phyloP scores from a whole-genome alignment of 2,113 vertebrate species.

The Garra rufa region DNA sequence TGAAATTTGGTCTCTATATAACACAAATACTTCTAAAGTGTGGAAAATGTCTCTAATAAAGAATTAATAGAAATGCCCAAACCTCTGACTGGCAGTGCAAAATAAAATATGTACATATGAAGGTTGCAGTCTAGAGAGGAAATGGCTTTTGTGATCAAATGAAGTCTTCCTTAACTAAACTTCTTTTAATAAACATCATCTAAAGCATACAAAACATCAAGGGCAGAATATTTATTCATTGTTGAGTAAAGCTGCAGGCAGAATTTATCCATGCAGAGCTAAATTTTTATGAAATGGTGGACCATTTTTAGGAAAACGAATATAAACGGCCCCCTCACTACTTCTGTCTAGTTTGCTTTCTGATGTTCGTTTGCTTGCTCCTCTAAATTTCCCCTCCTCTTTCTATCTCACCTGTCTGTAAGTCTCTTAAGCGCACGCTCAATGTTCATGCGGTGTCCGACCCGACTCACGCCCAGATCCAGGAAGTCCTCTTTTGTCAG shows the following conservation, averaged over 20 bases:
- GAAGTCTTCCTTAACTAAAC: conserved; percentile 10
- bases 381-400: conserved; percentile 6
- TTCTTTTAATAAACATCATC: conserved; percentile 17
- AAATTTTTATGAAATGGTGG: conserved; percentile 9
- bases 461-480: conserved; percentile 92
- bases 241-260: conserved; percentile 36
- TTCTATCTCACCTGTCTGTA: conserved; percentile 91
- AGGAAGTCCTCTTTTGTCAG: conserved; percentile 95
- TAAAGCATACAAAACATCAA: conserved; percentile 31
- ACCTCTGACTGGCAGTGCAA: neutral
- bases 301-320: conserved; percentile 22
- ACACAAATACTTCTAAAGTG: too few relatives aligned
- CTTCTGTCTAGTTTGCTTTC: neutral
- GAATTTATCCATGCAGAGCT: conserved; percentile 39
- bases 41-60: neutral
- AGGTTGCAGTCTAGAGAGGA: neutral
- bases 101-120: neutral
- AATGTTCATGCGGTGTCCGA: conserved; percentile 96
- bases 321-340: neutral
- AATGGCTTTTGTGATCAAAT: conserved; percentile 3
- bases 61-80: neutral
- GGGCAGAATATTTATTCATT: conserved; percentile 5
- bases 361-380: conserved; percentile 12
- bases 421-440: conserved; percentile 92
- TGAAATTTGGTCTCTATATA: too few relatives aligned